phyloP scores from a whole-genome alignment of 30 jellyfish, hydroid and myxozoan genomes.

The Morbakka virulenta region DNA sequence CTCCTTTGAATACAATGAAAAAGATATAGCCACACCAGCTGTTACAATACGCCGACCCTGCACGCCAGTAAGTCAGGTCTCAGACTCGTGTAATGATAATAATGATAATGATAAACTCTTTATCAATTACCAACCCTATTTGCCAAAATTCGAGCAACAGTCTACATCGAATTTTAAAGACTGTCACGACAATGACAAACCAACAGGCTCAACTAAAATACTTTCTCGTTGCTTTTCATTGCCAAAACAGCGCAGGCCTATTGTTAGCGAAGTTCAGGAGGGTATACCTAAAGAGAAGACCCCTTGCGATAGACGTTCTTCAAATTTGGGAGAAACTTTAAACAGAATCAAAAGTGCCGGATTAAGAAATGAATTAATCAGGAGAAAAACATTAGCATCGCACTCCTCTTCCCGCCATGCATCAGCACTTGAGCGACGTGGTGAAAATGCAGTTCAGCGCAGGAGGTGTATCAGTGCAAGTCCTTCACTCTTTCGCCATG shows the following conservation, averaged over 20 bases:
- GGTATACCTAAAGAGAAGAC: neutral
- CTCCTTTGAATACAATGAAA: too few relatives aligned
- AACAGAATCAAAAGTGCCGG: neutral
- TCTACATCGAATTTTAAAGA: neutral
- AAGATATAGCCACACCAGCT: neutral
- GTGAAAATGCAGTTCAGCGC: neutral
- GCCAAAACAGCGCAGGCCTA: neutral
- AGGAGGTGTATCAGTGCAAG: slow-evolving; percentile 18
- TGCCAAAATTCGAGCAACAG: neutral
- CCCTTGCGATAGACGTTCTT: neutral
- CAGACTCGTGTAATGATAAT: neutral
- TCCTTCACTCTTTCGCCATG: slow-evolving; percentile 25
- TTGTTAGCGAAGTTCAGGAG: neutral
- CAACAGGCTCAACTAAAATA: neutral
- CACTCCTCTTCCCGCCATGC: neutral
- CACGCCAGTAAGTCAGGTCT: neutral
- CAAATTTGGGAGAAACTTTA: neutral
- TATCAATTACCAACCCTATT: too few relatives aligned
- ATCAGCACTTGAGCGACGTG: neutral
- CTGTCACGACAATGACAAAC: neutral
- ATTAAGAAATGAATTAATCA: neutral
- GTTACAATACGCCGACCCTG: neutral
- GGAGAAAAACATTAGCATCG: neutral
- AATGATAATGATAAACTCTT: neutral
- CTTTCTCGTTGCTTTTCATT: neutral